A percentile compares a stretch with the other conserved stretches of the same genome.
phyloP scores from a whole-genome alignment of 2,113 vertebrate genomes.

The Tichodroma muraria region DNA sequence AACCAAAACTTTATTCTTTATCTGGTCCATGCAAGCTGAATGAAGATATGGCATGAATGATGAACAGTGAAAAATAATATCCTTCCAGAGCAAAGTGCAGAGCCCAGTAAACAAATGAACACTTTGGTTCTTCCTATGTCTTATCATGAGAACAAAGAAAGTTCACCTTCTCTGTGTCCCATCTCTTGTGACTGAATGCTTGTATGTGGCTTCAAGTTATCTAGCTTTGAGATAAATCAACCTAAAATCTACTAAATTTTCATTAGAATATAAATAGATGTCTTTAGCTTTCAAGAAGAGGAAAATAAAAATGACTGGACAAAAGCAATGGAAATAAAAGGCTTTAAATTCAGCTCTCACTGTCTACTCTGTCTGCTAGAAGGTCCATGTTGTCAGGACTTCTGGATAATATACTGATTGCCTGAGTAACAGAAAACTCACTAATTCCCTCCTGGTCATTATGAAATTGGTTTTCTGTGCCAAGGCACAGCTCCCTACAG shows the following conservation, averaged over 20 bases:
- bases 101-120: not conserved
- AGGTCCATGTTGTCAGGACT: not conserved
- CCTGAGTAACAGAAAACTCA: not conserved
- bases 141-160: not conserved
- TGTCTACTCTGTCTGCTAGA: not conserved
- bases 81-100: not conserved
- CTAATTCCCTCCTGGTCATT: not conserved
- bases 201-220: not conserved
- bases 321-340: not conserved
- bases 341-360: not conserved
- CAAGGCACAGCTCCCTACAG: not conserved
- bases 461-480: not conserved
- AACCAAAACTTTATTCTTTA: not conserved
- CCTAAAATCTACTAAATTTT: not conserved
- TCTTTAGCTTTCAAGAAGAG: not conserved
- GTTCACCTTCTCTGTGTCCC: not conserved
- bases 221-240: not conserved
- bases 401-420: not conserved
- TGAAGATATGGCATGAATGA: not conserved
- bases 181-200: not conserved
- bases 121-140: not conserved
- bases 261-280: not conserved
- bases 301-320: not conserved
- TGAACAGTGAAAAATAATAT: not conserved
- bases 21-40: not conserved